These are phyloP conservation scores for Norana najaformis DNA, from an alignment of 2,888 invertebrate species.

Conservation along the genomic window DNA sequence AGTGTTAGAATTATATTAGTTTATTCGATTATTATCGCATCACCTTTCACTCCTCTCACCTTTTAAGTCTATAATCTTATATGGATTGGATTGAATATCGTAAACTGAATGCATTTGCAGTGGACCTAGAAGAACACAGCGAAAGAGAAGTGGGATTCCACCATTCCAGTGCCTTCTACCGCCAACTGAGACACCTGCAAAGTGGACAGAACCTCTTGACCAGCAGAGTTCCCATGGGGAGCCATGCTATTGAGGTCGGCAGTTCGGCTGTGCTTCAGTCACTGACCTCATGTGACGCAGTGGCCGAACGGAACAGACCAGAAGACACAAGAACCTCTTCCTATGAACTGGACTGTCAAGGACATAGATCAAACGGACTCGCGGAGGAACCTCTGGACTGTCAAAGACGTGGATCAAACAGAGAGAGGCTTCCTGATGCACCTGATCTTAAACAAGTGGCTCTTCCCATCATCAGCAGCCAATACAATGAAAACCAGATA, in stretches of 20 bases:
- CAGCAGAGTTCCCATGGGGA: neutral
- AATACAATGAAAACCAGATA: neutral
- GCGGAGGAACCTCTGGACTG: no score
- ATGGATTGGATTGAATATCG: no score
- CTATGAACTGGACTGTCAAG: neutral
- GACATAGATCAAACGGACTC: neutral
- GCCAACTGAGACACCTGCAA: neutral
- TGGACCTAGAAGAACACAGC: neutral
- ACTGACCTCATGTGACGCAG: neutral
- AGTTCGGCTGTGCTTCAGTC: neutral
- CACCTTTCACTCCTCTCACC: no score
- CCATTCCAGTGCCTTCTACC: neutral
- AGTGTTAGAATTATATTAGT: no score
- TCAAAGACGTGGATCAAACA: neutral
- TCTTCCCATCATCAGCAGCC: neutral
- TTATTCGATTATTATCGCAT: no score
- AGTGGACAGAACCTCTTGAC: neutral
- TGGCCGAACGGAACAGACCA: neutral
- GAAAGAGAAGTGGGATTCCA: neutral
- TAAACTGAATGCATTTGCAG: neutral
- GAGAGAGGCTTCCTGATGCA: neutral
- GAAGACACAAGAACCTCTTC: neutral
- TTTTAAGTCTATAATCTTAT: no score
- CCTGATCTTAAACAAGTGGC: neutral
- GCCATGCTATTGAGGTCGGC: neutral